Percentiles rank a stretch among this genome's conserved stretches.
These are phyloP conservation scores for Platerodrilus igneus DNA, from an alignment of 2,888 invertebrate species.

Conservation along the genomic window DNA sequence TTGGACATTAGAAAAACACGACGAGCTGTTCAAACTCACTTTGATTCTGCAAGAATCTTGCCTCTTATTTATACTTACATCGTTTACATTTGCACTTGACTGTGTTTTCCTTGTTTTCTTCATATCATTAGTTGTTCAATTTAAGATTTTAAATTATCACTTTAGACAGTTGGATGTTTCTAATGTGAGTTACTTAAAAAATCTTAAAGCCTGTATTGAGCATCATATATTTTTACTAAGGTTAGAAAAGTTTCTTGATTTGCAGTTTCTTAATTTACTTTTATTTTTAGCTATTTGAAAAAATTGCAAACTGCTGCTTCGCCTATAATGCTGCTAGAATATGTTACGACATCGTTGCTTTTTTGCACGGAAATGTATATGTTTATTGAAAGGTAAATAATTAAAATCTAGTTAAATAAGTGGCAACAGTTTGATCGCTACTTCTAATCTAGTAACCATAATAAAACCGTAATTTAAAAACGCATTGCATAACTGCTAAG, in stretches of 20 bases:
- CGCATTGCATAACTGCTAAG: too few relatives aligned
- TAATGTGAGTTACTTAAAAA: background rate
- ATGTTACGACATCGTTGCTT: conserved; percentile 8
- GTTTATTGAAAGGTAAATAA: conserved; percentile 13
- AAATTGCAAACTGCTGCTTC: conserved; percentile 8
- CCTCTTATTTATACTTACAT: conserved; percentile 12
- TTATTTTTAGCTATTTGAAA: conserved; percentile 9
- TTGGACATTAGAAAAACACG: conserved; percentile 9
- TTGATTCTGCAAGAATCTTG: conserved; percentile 8
- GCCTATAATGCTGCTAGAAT: conserved; percentile 13
- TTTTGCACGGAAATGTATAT: conserved; percentile 16
- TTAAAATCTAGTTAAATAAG: too few relatives aligned
- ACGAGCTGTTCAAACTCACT: conserved; percentile 5
- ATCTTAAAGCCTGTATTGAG: conserved; percentile 4
- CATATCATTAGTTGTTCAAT: conserved; percentile 10
- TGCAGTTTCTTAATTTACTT: background rate
- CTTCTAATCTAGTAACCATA: too few relatives aligned
- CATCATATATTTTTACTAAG: conserved; percentile 10
- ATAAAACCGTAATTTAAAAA: too few relatives aligned
- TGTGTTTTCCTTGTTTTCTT: conserved; percentile 12
- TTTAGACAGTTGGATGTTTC: conserved; percentile 2
- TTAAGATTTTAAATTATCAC: conserved; percentile 9
- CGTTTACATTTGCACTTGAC: conserved; percentile 12
- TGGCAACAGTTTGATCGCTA: too few relatives aligned
- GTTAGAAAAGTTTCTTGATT: conserved; percentile 3